Evolutionary conservation across 2,888 invertebrate species (phyloP).

Genomic region (Epinotia bilunana): DNA sequence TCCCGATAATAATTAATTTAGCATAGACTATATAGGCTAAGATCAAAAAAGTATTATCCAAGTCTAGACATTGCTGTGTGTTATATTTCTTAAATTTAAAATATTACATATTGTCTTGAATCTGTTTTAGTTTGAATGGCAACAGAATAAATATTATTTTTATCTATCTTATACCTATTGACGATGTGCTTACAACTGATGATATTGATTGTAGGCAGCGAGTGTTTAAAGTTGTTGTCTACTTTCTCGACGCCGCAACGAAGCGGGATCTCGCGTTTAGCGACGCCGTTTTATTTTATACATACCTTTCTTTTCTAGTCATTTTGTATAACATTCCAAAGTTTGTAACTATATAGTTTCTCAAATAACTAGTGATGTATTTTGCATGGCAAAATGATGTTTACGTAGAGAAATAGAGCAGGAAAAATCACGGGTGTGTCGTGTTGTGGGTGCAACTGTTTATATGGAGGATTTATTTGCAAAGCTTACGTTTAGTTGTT

Average conservation of each 20-base stretch:
- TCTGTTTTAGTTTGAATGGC: slow-evolving; percentile 54
- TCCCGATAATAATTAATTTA: slow-evolving; percentile 81
- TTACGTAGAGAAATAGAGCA: slow-evolving; percentile 71
- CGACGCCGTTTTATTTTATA: slow-evolving; percentile 57
- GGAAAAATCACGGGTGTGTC: slow-evolving; percentile 64
- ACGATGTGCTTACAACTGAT: slow-evolving; percentile 57
- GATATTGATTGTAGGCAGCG: slow-evolving; percentile 20
- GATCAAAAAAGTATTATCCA: slow-evolving; percentile 82
- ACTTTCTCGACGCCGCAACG: slow-evolving; percentile 50
- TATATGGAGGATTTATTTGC: slow-evolving; percentile 57
- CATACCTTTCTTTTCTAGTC: slow-evolving; percentile 76
- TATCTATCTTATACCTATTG: slow-evolving; percentile 52
- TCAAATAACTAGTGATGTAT: slow-evolving; percentile 74
- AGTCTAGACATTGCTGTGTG: slow-evolving; percentile 81
- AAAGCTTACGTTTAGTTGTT: slow-evolving; percentile 59
- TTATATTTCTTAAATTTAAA: slow-evolving; percentile 72
- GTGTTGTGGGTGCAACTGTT: slow-evolving; percentile 62
- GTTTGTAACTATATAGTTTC: slow-evolving; percentile 72
- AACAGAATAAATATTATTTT: slow-evolving; percentile 55
- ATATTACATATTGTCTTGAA: slow-evolving; percentile 62
- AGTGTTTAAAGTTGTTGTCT: slow-evolving; percentile 37
- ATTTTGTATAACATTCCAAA: slow-evolving; percentile 81
- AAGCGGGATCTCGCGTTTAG: slow-evolving; percentile 70
- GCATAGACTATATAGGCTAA: slow-evolving; percentile 75
- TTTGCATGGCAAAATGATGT: slow-evolving; percentile 83